Base-by-base conservation (phyloP, 2,113 vertebrate species). In the Aptenodytes patagonicus region DNA sequence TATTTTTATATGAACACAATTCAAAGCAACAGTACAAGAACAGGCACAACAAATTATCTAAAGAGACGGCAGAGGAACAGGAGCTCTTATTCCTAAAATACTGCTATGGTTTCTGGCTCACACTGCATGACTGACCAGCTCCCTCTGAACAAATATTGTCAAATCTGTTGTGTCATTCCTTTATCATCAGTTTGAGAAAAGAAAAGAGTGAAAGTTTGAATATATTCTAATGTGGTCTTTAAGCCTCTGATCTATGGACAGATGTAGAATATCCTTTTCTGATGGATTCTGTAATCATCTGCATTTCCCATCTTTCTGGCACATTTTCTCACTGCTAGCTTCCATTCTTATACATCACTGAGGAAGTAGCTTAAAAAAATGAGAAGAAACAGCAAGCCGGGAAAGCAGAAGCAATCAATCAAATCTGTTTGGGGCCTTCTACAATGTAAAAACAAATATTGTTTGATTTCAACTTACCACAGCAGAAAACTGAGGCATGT, bases 381-480 rank as follows among this genome's bases (percentile, higher is more conserved):
- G 42, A 21, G 15, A 79, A 40, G 42, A 58, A 90, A 58, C 2
- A 75, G 7, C 47, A 76, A 90, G 7, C 16, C 47, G 17, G 7
- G 44, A 75, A 96, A 95, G 34, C 28, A 77, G 76, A 96, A 93
- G n/a, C 60, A 80, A 94, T 62, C 64, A 51, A 16, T 83, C 90
- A 92, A 65, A 80, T 31, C 78, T 94, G 68, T 82, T 57, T 70
- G 84, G 55, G 47, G 65, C 29, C 60, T 73, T 71, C 75, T 83
- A 60, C 64, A 90, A 49, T 58, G 70, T 85, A 83, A 97, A 97
- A 95, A 52, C 66, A 96, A 95, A 92, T 83, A 93, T 58, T 89
- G 61, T 82, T 95, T 94, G 49, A 65, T 92, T 97, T 90, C 79
- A 91, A 83, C 73, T 87, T 83, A 90, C 19, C n/a, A 32, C 91